A percentile compares a stretch with the other conserved stretches of the same genome.
Evolutionary conservation across 2,113 vertebrate genomes (phyloP).

Genomic region (Xenus cinereus): DNA sequence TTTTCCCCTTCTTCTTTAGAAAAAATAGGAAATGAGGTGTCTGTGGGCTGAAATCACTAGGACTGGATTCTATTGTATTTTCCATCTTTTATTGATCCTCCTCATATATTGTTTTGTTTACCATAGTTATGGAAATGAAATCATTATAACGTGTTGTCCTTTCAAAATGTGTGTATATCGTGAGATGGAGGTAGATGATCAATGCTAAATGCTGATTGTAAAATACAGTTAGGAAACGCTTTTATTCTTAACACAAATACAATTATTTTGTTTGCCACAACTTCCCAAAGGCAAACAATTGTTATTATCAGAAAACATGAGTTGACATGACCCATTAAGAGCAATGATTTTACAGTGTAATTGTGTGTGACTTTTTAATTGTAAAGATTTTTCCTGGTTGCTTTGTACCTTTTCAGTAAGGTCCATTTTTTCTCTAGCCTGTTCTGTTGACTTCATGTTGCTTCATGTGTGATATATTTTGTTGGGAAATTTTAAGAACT

Average conservation of each 20-base stretch:
- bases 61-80: background rate
- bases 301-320: background rate
- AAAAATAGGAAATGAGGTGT: background rate
- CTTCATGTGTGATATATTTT: background rate
- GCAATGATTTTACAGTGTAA: background rate
- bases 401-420: background rate
- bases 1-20: background rate
- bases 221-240: background rate
- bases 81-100: background rate
- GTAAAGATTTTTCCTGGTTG: background rate
- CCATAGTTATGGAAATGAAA: background rate
- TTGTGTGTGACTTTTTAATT: background rate
- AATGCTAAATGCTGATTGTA: background rate
- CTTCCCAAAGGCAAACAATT: background rate
- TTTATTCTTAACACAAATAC: background rate
- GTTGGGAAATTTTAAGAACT: background rate
- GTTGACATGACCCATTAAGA: background rate
- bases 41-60: background rate
- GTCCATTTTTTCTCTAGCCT: background rate
- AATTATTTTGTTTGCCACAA: background rate
- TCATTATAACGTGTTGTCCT: background rate
- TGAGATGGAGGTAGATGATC: background rate
- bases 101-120: background rate
- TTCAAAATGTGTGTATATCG: background rate
- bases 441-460: background rate